Conservation (phyloP, 2,888 invertebrate genomes). For the Coelogynopora nodosa region DNA sequence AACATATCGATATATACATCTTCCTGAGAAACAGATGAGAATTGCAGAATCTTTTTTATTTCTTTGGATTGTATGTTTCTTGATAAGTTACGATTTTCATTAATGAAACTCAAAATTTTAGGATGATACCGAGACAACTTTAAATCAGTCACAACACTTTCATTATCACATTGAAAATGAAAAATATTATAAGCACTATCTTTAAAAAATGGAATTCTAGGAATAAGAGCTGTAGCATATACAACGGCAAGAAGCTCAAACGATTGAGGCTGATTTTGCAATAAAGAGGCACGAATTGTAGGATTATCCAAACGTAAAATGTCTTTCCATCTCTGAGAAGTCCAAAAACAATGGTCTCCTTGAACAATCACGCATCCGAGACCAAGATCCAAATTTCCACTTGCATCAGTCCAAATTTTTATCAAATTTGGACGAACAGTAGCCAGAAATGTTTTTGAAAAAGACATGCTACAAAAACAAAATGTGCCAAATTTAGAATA, state of each 20-base stretch:
- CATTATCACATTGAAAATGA: background rate
- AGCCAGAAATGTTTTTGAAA: background rate
- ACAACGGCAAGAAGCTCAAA: background rate
- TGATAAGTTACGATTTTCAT: too few species aligned
- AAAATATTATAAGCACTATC: background rate
- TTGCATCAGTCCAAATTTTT: background rate
- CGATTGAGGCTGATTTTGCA: background rate
- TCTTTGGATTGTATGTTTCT: too few species aligned
- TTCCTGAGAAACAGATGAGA: background rate
- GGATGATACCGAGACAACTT: background rate
- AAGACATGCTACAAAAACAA: background rate
- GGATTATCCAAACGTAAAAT: background rate
- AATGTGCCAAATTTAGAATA: too few species aligned
- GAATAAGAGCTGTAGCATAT: background rate
- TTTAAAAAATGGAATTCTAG: background rate
- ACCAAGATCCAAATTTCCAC: background rate
- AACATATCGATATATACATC: background rate
- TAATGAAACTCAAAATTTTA: background rate
- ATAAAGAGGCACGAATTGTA: too few species aligned
- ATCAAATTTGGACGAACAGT: background rate
- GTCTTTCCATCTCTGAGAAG: background rate
- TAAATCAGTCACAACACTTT: background rate
- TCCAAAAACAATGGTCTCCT: background rate
- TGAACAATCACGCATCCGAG: background rate
- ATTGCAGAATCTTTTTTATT: background rate